Conservation (phyloP, 1,140 invertebrate genomes). For the Drosophila tsacasi region DNA sequence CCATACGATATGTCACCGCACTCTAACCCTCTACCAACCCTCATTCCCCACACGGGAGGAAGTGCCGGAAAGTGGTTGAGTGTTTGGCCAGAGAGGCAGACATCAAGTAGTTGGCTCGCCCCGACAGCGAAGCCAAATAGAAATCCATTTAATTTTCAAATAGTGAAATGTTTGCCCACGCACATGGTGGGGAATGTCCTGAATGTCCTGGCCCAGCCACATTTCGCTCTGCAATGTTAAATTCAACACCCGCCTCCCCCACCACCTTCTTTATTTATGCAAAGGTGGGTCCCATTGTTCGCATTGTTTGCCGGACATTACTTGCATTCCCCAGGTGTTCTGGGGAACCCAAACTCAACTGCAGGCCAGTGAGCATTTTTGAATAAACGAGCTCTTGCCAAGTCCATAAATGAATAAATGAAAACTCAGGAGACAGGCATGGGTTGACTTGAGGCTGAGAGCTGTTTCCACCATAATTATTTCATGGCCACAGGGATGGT, state of each 20-base stretch:
- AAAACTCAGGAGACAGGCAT: slow-evolving; percentile 14
- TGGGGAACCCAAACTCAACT: slow-evolving; percentile 13
- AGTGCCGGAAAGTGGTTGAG: slow-evolving; percentile 47
- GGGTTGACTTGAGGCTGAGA: slow-evolving; percentile 2
- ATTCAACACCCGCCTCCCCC: slow-evolving; percentile 27
- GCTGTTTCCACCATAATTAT: slow-evolving; percentile 7
- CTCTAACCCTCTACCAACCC: slow-evolving; percentile 44
- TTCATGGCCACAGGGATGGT: neutral
- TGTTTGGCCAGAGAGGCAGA: slow-evolving; percentile 29
- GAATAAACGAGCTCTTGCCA: neutral
- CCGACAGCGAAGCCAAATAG: slow-evolving; percentile 69
- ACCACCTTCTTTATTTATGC: slow-evolving; percentile 35
- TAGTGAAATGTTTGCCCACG: slow-evolving; percentile 69
- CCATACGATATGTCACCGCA: slow-evolving; percentile 50
- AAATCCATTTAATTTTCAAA: slow-evolving; percentile 84
- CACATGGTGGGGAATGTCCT: slow-evolving; percentile 38
- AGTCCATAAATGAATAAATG: slow-evolving; percentile 33
- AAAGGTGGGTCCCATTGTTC: slow-evolving; percentile 42
- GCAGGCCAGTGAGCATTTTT: slow-evolving; percentile 9
- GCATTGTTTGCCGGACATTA: slow-evolving; percentile 51
- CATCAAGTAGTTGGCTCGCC: slow-evolving; percentile 62
- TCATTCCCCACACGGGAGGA: neutral
- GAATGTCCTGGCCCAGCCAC: slow-evolving; percentile 10
- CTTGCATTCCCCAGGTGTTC: slow-evolving; percentile 39
- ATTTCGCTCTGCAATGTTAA: slow-evolving; percentile 38